Evolutionary conservation across 53 echinoderm and acorn worm genomes (phyloP).

Genomic region (Crossaster papposus): DNA sequence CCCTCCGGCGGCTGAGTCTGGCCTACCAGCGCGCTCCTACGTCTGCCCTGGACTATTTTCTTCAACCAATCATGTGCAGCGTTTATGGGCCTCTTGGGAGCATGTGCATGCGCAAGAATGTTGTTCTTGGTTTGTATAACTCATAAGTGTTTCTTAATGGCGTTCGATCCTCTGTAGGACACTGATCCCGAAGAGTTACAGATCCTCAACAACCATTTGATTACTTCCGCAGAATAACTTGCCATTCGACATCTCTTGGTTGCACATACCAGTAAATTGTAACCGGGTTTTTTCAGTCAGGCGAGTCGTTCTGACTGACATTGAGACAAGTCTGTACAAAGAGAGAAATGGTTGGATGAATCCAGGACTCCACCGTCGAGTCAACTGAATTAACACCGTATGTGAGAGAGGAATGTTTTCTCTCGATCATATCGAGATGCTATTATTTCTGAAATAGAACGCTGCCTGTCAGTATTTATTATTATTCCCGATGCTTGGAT

Average conservation of each 20-base stretch:
- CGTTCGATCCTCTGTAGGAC: conserved; percentile 13
- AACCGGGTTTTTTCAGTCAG: neutral
- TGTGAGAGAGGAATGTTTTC: conserved; percentile 24
- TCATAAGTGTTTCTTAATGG: conserved; percentile 40
- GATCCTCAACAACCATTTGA: neutral
- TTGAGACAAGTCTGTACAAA: neutral
- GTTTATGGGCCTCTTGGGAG: conserved; percentile 43
- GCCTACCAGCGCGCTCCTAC: conserved; percentile 57
- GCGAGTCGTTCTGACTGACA: neutral
- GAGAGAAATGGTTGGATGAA: neutral
- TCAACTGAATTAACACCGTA: conserved; percentile 27
- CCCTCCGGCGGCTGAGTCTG: conserved; percentile 43
- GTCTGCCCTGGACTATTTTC: conserved; percentile 49
- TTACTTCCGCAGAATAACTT: conserved; percentile 30
- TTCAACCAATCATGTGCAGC: conserved; percentile 45
- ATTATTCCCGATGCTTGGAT: neutral
- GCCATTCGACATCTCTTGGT: conserved; percentile 4
- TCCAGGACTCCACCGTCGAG: neutral
- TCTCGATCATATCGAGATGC: neutral
- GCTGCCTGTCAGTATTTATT: neutral
- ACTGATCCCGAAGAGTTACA: neutral
- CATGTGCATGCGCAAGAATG: neutral
- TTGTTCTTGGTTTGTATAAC: conserved; percentile 5
- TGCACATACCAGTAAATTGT: neutral
- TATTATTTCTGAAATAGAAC: neutral